Evolutionary conservation across 2,797 vertebrate genomes (phyloP).

Genomic region (Dallia pectoralis): DNA sequence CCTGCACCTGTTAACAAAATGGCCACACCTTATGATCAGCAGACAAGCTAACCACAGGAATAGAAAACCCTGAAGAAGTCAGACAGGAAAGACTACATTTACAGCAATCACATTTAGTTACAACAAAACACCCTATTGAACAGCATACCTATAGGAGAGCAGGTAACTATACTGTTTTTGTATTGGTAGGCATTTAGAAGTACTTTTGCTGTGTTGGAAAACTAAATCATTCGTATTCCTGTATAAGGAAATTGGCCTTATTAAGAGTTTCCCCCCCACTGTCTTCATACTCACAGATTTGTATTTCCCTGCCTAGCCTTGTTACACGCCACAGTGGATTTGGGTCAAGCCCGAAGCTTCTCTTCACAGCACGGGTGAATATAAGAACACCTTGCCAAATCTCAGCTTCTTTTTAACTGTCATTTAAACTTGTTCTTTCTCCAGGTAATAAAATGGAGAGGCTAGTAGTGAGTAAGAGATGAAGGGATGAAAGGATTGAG

Average conservation of each 20-base stretch:
- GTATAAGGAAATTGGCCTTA: constrained; percentile 54
- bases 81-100: background rate
- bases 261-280: constrained; percentile 56
- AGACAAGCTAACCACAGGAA: background rate
- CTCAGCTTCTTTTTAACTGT: background rate
- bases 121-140: background rate
- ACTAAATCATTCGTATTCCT: constrained; percentile 43
- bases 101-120: background rate
- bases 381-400: constrained; percentile 33
- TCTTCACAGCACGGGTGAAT: constrained; percentile 41
- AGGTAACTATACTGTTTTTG: background rate
- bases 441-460: constrained; percentile 10
- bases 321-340: constrained; percentile 63
- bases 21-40: constrained; percentile 3
- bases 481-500: background rate
- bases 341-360: constrained; percentile 63
- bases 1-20: constrained; percentile 77
- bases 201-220: constrained; percentile 43
- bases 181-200: constrained; percentile 10
- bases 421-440: background rate
- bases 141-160: background rate
- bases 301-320: constrained; percentile 62
- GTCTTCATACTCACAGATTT: constrained; percentile 53
- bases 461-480: background rate
- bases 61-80: background rate